Evolutionary conservation across 2,113 vertebrate species (phyloP), one percentile per base, ranked within the genome.

Genomic region (Trogon surrucura): DNA sequence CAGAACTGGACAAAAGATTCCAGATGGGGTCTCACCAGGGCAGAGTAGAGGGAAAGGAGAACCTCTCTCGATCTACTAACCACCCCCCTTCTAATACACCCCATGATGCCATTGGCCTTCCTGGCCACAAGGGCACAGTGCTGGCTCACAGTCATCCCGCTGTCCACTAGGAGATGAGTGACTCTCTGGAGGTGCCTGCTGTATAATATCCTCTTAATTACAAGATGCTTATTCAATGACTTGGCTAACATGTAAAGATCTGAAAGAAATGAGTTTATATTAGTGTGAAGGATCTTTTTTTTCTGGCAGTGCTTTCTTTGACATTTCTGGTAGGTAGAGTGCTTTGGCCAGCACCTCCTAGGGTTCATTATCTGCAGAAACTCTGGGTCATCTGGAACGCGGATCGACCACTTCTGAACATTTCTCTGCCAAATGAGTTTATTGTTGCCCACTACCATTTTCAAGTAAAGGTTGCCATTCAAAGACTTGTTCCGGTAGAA

Each of bases 311-410:
- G 5, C 3, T 80, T 84, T 66, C 14, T 78, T 77, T 78, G 47
- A 32, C 12, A 15, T 44, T 44, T 36, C 3, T n/a, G 21, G 9
- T 32, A 74, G 18, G 5, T 22, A 27, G 27, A 36, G 4, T 47
- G n/a, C 13, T 93, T 79, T 81, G n/a, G 11, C 17, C 9, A 29
- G 23, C 8, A 80, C 2, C 14, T 64, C 5, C 21, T 53, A 6
- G 4, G 1, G 6, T 74, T 50, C 3, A 30, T 54, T 14, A 29
- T 6, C 8, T 0, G 0, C 13, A 72, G 65, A 88, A 77, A 1
- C 13, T 36, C 36, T 72, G 23, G 9, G 9, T 67, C 9, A 36
- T 22, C 54, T 67, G 48, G 38, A 80, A 12, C 0, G 3, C 2
- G 2, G 2, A 73, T 13, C 78, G 14, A 32, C 8, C 6, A 30